These are phyloP conservation scores for Axea sp. DNA, from an alignment of 2,888 invertebrate species.

Conservation along the genomic window DNA sequence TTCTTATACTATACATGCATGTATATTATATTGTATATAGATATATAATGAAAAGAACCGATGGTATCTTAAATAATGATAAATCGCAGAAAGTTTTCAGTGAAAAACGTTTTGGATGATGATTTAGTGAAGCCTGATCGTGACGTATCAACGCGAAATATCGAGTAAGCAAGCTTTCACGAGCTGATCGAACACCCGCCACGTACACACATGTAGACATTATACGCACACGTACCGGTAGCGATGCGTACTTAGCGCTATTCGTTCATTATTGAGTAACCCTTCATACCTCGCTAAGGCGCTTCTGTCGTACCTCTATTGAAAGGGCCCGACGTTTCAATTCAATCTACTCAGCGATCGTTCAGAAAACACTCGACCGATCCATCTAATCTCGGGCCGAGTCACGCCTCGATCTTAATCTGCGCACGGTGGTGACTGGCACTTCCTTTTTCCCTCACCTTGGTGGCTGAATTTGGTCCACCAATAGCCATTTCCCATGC, in stretches of 20 bases:
- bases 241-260: conserved; percentile 46
- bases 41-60: too few species aligned
- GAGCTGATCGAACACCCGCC: conserved; percentile 43
- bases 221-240: not conserved
- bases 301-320: conserved; percentile 73
- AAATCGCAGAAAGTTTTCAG: conserved; percentile 19
- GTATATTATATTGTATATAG: too few species aligned
- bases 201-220: not conserved
- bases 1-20: too few species aligned
- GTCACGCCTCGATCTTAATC: conserved; percentile 68
- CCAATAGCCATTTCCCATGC: conserved; percentile 14
- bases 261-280: conserved; percentile 71
- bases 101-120: conserved; percentile 32
- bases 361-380: conserved; percentile 70
- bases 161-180: conserved; percentile 41
- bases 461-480: not conserved
- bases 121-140: conserved; percentile 40
- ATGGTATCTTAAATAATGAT: conserved; percentile 52
- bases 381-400: conserved; percentile 71
- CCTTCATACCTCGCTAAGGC: conserved; percentile 74
- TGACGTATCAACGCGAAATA: conserved; percentile 49
- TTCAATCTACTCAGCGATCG: conserved; percentile 73
- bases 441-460: conserved; percentile 46
- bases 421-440: conserved; percentile 65
- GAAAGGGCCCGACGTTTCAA: conserved; percentile 74